Evolutionary conservation across 2,797 vertebrate species (phyloP).

Genomic region (Sylvia borin): DNA sequence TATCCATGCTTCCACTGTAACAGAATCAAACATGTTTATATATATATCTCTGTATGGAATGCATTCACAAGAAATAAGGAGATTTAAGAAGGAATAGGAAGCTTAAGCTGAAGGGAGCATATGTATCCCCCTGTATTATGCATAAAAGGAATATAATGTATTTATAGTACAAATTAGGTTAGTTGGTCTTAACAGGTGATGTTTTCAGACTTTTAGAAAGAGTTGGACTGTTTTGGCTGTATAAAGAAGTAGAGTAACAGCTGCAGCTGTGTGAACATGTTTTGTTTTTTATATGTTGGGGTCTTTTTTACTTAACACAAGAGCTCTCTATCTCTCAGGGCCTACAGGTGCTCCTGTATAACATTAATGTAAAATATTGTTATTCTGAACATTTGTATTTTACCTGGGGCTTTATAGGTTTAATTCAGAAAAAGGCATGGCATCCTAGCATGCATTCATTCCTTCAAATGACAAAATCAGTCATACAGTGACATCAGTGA

Average conservation of each 20-base stretch:
- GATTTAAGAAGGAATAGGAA: background rate
- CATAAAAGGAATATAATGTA: background rate
- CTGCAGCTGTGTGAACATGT: background rate
- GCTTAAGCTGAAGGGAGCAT: background rate
- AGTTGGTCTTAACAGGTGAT: background rate
- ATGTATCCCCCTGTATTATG: fast-evolving
- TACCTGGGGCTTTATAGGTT: background rate
- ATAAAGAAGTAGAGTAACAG: background rate
- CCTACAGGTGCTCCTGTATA: background rate
- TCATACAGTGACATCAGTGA: background rate
- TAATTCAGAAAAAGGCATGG: background rate
- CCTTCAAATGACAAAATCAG: background rate
- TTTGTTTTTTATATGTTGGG: background rate
- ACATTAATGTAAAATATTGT: background rate
- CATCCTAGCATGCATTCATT: background rate
- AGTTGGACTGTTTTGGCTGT: background rate
- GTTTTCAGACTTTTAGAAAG: background rate
- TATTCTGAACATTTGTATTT: background rate
- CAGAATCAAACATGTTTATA: background rate
- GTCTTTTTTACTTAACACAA: background rate
- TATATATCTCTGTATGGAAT: background rate
- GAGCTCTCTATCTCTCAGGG: background rate
- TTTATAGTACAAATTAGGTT: background rate
- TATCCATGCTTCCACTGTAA: background rate
- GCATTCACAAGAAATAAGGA: background rate